phyloP scores from a whole-genome alignment of 1,140 invertebrate species.

The Luehdorfia chinensis region DNA sequence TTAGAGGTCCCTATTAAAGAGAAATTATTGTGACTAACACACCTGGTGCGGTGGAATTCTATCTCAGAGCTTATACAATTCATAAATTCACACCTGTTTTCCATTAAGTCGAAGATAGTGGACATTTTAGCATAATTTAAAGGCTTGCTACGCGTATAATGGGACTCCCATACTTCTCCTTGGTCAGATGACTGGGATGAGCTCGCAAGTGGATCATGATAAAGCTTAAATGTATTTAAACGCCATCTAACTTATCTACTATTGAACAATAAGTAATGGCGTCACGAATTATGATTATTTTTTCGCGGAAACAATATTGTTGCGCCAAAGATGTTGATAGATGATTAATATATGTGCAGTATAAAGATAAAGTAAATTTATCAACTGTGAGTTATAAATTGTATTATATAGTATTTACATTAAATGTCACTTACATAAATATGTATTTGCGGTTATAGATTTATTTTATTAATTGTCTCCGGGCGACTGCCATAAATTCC shows the following conservation, averaged over 20 bases:
- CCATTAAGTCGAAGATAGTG: conserved; percentile 14
- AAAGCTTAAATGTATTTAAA: conserved; percentile 10
- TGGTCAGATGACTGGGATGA: neutral
- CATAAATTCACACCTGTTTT: conserved; percentile 19
- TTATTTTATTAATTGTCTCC: no score
- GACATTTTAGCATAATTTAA: conserved; percentile 14
- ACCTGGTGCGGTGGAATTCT: conserved; percentile 1
- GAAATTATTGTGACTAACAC: conserved; percentile 18
- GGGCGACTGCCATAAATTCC: no score
- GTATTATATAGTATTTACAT: no score
- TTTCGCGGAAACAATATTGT: conserved; percentile 5
- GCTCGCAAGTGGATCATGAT: conserved; percentile 9
- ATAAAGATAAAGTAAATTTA: no score
- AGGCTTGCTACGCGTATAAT: conserved; percentile 6
- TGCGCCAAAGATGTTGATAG: no score
- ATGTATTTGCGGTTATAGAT: no score
- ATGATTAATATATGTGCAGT: no score
- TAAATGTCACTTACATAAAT: no score
- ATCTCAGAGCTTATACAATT: conserved; percentile 15
- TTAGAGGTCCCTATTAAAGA: conserved; percentile 18
- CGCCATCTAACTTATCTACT: conserved; percentile 15
- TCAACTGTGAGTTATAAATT: no score
- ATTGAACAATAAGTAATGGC: conserved; percentile 9
- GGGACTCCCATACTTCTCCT: conserved; percentile 6
- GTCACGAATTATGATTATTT: conserved; percentile 1